phyloP scores from a whole-genome alignment of 1,140 invertebrate genomes.

The Watersipora subatra region DNA sequence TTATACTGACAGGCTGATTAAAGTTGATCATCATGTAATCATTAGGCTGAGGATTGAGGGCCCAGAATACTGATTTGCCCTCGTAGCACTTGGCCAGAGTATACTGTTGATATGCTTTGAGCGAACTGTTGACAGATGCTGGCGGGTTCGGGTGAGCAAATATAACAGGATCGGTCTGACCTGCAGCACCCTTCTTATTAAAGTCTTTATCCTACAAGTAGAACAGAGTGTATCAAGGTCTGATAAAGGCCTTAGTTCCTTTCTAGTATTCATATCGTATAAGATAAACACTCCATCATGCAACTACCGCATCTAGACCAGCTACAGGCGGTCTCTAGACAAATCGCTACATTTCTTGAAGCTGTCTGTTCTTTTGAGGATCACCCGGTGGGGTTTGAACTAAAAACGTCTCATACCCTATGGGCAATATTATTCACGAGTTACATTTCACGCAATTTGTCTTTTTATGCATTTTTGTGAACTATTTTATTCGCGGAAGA shows the following conservation, averaged over 20 bases:
- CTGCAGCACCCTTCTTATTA: conserved; percentile 61
- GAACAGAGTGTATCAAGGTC: neutral
- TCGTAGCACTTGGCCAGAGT: conserved; percentile 67
- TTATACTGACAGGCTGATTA: conserved; percentile 56
- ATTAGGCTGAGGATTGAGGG: conserved; percentile 64
- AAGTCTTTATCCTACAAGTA: conserved; percentile 69
- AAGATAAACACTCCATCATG: too few species aligned
- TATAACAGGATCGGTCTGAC: conserved; percentile 48
- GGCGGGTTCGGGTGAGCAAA: conserved; percentile 48
- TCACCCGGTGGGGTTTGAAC: too few species aligned
- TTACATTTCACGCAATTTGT: too few species aligned
- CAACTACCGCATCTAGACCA: too few species aligned
- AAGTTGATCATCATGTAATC: conserved; percentile 73
- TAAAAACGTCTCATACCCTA: too few species aligned
- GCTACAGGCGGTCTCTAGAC: too few species aligned
- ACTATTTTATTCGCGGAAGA: too few species aligned
- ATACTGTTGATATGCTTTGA: conserved; percentile 72
- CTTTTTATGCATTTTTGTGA: too few species aligned
- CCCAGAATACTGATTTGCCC: conserved; percentile 86
- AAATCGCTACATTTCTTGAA: too few species aligned
- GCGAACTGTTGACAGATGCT: conserved; percentile 57
- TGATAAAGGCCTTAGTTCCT: neutral
- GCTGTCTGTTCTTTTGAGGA: too few species aligned
- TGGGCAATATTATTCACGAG: too few species aligned
- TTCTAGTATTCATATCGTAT: neutral